Evolutionary conservation across 30 jellyfish, hydroid and myxozoan genomes (phyloP).

Genomic region (Aurelia aurita complex sp. Pacific): DNA sequence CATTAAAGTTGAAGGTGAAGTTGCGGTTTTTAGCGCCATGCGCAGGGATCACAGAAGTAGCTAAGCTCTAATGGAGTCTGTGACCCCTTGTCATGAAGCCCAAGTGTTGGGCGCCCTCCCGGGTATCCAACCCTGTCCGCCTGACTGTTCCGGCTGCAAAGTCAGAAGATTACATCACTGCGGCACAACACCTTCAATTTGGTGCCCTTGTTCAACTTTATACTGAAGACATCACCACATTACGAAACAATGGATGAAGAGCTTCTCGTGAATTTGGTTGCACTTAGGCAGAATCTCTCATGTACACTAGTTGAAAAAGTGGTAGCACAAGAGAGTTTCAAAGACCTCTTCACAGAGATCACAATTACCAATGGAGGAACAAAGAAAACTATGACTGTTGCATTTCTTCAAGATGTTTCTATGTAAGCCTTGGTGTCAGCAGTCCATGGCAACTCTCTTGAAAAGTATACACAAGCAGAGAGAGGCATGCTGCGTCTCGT

Average conservation of each 20-base stretch:
- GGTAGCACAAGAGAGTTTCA: conserved; percentile 1
- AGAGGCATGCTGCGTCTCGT: background rate
- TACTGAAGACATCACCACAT: conserved; percentile 4
- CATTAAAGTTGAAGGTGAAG: background rate
- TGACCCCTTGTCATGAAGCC: no score
- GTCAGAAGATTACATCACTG: no score
- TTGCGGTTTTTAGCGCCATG: no score
- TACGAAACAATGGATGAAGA: conserved; percentile 1
- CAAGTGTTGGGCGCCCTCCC: no score
- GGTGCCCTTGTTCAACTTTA: conserved; percentile 18
- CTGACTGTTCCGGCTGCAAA: no score
- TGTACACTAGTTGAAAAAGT: background rate
- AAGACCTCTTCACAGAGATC: background rate
- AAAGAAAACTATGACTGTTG: background rate
- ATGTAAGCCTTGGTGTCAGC: conserved; percentile 5
- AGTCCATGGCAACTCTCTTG: conserved; percentile 2
- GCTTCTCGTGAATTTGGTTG: background rate
- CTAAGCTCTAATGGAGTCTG: no score
- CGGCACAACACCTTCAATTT: background rate
- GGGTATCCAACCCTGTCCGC: no score
- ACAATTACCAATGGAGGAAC: background rate
- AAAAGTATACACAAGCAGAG: background rate
- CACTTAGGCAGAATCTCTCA: conserved; percentile 3
- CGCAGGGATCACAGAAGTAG: no score
- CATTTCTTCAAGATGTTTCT: conserved; percentile 1